A percentile compares a stretch with the other conserved stretches of the same genome.
Evolutionary conservation across 2,797 vertebrate species (phyloP).

Genomic region (Apogon hyalosoma): DNA sequence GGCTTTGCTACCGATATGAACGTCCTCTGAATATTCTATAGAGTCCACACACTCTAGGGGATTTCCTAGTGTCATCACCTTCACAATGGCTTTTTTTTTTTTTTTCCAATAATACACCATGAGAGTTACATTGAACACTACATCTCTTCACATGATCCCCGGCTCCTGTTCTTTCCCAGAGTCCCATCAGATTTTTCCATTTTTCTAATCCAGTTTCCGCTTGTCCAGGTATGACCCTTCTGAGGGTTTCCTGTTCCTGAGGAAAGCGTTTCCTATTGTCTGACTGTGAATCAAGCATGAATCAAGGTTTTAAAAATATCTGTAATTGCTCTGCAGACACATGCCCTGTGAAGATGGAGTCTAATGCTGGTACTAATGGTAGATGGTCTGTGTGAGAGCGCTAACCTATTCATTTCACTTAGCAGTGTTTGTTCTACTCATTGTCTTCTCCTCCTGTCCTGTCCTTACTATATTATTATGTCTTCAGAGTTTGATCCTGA

Average conservation of each 20-base stretch:
- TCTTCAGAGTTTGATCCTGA: slow-evolving; percentile 49
- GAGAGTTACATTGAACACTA: slow-evolving; percentile 19
- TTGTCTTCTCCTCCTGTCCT: slow-evolving; percentile 26
- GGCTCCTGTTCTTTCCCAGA: slow-evolving; percentile 11
- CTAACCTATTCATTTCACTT: slow-evolving; percentile 33
- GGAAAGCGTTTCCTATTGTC: slow-evolving; percentile 35
- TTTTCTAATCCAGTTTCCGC: slow-evolving; percentile 20
- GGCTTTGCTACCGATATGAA: slow-evolving; percentile 9
- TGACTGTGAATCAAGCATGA: slow-evolving; percentile 29
- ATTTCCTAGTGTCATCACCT: slow-evolving; percentile 13
- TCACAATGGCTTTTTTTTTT: slow-evolving; percentile 24
- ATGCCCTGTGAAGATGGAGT: slow-evolving; percentile 53
- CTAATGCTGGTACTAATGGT: slow-evolving; percentile 39
- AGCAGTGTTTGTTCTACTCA: background rate
- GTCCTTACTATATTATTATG: slow-evolving; percentile 45
- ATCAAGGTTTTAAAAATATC: slow-evolving; percentile 67
- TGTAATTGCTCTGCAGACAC: slow-evolving; percentile 68
- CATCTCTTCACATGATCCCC: slow-evolving; percentile 17
- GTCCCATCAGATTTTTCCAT: slow-evolving; percentile 13
- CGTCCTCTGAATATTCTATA: slow-evolving; percentile 5
- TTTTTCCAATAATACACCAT: slow-evolving; percentile 9
- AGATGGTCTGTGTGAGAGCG: slow-evolving; percentile 30
- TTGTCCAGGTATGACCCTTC: slow-evolving; percentile 20
- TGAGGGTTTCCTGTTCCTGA: slow-evolving; percentile 29
- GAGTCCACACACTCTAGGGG: slow-evolving; percentile 1